Conservation (phyloP, 2,888 invertebrate species). For the Meteorus cinctellus region DNA sequence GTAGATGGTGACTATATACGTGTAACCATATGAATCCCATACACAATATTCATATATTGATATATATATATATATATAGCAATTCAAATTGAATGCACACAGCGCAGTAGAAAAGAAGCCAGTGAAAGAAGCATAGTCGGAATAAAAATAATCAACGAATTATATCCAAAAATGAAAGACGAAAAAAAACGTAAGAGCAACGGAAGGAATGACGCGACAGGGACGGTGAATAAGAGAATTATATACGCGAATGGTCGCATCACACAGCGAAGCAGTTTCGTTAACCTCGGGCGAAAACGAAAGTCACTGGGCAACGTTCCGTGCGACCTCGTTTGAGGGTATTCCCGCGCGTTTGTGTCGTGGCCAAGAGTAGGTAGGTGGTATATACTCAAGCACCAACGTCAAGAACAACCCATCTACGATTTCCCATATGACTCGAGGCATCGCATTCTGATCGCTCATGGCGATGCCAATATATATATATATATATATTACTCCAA, state of each 20-base stretch:
- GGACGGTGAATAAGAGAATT: slow-evolving; percentile 17
- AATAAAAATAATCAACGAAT: slow-evolving; percentile 1
- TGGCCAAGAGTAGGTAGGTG: neutral
- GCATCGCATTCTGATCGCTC: neutral
- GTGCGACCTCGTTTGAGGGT: slow-evolving; percentile 58
- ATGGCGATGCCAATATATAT: neutral
- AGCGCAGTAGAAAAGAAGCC: neutral
- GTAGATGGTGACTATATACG: slow-evolving; percentile 34
- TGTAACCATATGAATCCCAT: slow-evolving; percentile 20
- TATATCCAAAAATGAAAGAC: neutral
- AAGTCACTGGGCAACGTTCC: slow-evolving; percentile 55
- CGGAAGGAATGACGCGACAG: neutral
- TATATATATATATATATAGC: slow-evolving; percentile 22
- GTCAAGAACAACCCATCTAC: slow-evolving; percentile 29
- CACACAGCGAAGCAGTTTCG: slow-evolving; percentile 51
- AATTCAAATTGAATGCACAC: slow-evolving; percentile 32
- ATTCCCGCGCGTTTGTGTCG: slow-evolving; percentile 37
- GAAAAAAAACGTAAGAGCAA: slow-evolving; percentile 4
- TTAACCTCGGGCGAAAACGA: slow-evolving; percentile 61
- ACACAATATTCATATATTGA: slow-evolving; percentile 27
- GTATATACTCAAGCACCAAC: slow-evolving; percentile 24
- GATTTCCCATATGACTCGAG: slow-evolving; percentile 3
- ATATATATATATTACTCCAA: no score
- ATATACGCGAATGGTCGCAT: slow-evolving; percentile 15
- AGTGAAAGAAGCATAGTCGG: neutral